Base-by-base conservation (phyloP, 2,113 vertebrate genomes). In the Pseudopodoces humilis region DNA sequence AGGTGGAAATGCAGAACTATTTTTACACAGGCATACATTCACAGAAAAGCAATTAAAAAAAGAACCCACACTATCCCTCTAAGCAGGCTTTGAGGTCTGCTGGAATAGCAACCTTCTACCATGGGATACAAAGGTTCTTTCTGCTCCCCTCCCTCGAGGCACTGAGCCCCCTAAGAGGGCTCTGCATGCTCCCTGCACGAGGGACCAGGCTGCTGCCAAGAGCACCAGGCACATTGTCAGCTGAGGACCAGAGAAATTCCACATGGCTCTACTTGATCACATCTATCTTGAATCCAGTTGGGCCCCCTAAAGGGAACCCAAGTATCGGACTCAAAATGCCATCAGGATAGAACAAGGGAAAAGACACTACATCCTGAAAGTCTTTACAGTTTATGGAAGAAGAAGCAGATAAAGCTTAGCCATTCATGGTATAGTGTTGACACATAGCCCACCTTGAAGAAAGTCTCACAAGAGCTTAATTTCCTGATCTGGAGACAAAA, bases 191-290 rank as follows among this genome's bases (percentile, higher is more conserved):
- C 8, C 18, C 21, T 44, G 53, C 33, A 35, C 33, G 20, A 63
- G 24, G 22, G 3, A n/a, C 22, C 12, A 13, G 6, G 17, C 28
- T 83, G 8, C 44, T n/a, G 11, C 31, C 52, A 53, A 77, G 25
- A 33, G 22, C 46, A 65, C 13, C 0, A 0, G 15, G 3, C 21
- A 69, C 8, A 18, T 4, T 22, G 22, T 49, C 30, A 59, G 44
- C 44, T 72, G 10, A 7, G 13, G 16, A 17, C 24, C 15, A 50
- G 1, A 3, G 25, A 33, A 87, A 75, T 47, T 25, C 7, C 23
- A 56, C 22, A 15, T 3, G 56, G 28, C 41, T 69, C 25, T 43
- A 52, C 17, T 4, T 63, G 22, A 83, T 27, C 28, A 31, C 15
- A n/a, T 68, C 9, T 56, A 3, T 31, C 53, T 31, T 11, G 9